phyloP scores from a whole-genome alignment of 2,113 vertebrate species.

The Passer domesticus region DNA sequence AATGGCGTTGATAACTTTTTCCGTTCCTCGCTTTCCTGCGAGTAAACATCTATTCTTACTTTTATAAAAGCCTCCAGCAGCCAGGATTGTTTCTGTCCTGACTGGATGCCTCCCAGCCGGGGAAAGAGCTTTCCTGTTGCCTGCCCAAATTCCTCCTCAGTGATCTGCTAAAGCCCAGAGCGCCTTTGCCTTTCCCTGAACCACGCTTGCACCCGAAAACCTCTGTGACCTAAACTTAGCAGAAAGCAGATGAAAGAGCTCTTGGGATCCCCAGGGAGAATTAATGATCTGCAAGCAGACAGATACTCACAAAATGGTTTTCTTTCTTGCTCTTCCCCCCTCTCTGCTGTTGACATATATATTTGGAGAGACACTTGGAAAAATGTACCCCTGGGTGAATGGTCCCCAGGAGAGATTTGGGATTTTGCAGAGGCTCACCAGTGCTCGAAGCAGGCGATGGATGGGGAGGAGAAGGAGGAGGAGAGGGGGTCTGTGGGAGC shows the following conservation, averaged over 20 bases:
- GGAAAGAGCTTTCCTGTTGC: conserved; percentile 41
- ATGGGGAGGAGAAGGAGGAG: neutral
- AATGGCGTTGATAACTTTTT: conserved; percentile 56
- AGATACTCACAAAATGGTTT: neutral
- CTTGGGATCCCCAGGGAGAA: neutral
- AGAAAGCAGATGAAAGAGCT: neutral
- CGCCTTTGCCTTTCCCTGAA: neutral
- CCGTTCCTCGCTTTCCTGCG: conserved; percentile 22
- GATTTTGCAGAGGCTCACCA: neutral
- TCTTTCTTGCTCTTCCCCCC: neutral
- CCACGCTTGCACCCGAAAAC: neutral
- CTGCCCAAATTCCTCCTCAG: neutral
- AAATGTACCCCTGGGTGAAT: neutral
- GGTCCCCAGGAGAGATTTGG: neutral
- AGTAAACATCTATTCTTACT: conserved; percentile 58
- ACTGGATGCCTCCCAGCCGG: conserved; percentile 48
- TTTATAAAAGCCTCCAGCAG: neutral
- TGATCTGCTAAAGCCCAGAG: neutral
- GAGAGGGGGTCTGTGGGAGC: neutral
- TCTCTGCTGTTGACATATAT: neutral
- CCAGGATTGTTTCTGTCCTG: conserved; percentile 41
- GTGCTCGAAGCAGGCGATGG: accelerated
- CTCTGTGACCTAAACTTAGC: neutral
- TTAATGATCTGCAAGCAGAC: neutral
- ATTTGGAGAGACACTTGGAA: neutral